phyloP scores from a whole-genome alignment of 2,113 vertebrate genomes.

The Hirundichthys speculiger region DNA sequence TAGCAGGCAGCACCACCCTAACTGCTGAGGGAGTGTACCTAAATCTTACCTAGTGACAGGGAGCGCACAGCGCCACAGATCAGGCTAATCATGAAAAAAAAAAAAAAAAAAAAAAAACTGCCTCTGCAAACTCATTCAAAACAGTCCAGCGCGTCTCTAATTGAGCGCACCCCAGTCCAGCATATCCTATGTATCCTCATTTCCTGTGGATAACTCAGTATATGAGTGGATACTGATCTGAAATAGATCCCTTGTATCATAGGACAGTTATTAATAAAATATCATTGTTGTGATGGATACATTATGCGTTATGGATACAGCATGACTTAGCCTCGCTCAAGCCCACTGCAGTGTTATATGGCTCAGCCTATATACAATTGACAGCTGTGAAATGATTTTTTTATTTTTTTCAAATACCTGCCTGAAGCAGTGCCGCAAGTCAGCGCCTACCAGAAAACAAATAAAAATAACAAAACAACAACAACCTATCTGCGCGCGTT shows the following conservation, averaged over 20 bases:
- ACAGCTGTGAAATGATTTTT: constrained; percentile 55
- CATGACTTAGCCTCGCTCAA: constrained; percentile 67
- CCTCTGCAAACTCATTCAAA: constrained; percentile 48
- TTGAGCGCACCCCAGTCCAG: constrained; percentile 20
- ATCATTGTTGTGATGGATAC: constrained; percentile 44
- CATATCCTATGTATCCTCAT: constrained; percentile 4
- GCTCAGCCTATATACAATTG: constrained; percentile 68
- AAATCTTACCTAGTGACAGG: constrained; percentile 78
- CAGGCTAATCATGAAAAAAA: constrained; percentile 25
- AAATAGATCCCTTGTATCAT: constrained; percentile 66
- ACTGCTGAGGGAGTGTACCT: constrained; percentile 70
- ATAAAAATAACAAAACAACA: neutral
- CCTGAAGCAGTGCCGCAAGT: constrained; percentile 71
- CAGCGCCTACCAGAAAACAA: constrained; percentile 11
- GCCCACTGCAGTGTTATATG: constrained; percentile 66
- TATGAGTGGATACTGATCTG: constrained; percentile 67
- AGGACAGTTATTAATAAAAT: constrained; percentile 66
- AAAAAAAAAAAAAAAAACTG: constrained; percentile 27
- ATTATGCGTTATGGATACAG: constrained; percentile 49
- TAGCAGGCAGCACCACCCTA: constrained; percentile 70
- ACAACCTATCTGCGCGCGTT: constrained; percentile 52
- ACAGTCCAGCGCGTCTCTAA: constrained; percentile 38
- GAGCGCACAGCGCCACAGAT: constrained; percentile 45
- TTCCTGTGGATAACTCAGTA: constrained; percentile 29
- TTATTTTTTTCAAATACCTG: constrained; percentile 48